Evolutionary conservation across 2,888 invertebrate species (phyloP), one percentile per base, ranked within the genome.

Genomic region (Incurvaria masculella): DNA sequence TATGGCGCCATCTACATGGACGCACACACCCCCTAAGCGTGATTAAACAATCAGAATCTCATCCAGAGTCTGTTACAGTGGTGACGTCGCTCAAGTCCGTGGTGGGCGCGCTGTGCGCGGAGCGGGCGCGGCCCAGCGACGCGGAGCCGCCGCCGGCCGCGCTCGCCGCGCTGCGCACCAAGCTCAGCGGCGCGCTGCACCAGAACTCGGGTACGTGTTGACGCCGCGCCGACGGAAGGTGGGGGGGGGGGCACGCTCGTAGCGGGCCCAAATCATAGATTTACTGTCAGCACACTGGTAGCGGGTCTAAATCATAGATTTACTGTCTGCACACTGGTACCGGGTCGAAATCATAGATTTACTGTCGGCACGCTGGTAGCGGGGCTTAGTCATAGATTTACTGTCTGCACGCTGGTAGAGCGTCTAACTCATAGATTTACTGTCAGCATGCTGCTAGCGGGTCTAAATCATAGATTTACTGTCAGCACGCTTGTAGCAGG

Each of bases 151-250:
- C 78, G 10, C 61, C 64, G 14, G 69, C 69, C 19, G 63, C 82
- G 44, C 59, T 81, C 53, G 73, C 83, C 1, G 80, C 81, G 4
- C 65, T 87, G 1, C 69, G 84, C 16, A 79, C 80, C 46, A 83
- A 84, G 61, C 79, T 87, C 43, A 78, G 75, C 52, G 81, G 88
- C 54, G 86, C 87, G 1, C 63, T 89, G 50, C 87, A 88, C 53
- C 90, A 90, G 69, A 91, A 91, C 69, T 81, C 82, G 51, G 79
- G 79, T 79, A 61, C 67, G 72, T 56, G 49, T 20, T 16, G 42
- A 11, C 14, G 8, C 8, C 10, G 8, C 19, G 14, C 16, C 49
- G 52, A 44, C 84, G 85, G 55, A 65, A 86, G 56, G 73, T 79
- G 62, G 64, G 62, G 59, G 60, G 80, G 54, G 59, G 81, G 57